Evolutionary conservation across 2,797 vertebrate genomes (phyloP).

Genomic region (Chloroceryle inda): DNA sequence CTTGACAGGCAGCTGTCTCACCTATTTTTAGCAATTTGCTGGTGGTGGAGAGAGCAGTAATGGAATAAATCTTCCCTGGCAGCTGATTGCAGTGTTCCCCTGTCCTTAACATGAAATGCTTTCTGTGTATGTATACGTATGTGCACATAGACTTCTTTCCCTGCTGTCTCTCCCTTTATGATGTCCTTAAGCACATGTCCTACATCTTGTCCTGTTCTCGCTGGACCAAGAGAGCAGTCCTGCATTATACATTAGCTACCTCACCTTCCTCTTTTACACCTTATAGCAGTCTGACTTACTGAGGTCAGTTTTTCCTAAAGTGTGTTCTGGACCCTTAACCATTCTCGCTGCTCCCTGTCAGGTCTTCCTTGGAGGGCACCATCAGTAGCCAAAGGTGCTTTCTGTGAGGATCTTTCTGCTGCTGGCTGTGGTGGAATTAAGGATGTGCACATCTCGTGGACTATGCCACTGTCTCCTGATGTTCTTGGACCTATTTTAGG

Average conservation of each 20-base stretch:
- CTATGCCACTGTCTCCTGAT: neutral
- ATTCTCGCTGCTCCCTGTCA: neutral
- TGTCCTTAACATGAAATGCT: neutral
- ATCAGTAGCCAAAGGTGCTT: neutral
- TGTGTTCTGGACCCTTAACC: neutral
- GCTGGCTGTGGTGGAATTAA: neutral
- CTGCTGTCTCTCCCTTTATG: neutral
- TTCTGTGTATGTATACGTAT: neutral
- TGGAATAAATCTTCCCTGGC: neutral
- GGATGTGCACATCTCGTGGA: accelerated
- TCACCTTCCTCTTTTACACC: neutral
- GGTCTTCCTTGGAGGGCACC: neutral
- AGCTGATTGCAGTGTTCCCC: neutral
- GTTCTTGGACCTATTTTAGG: neutral
- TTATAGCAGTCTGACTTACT: neutral
- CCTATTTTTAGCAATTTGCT: conserved; percentile 1
- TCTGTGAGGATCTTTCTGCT: neutral
- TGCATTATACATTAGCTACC: neutral
- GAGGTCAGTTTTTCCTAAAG: neutral
- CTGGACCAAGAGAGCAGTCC: neutral
- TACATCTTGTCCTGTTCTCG: neutral
- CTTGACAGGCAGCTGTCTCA: conserved; percentile 8
- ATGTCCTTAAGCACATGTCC: neutral
- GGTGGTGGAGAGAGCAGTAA: neutral
- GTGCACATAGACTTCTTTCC: neutral